Conservation (phyloP, 2,797 vertebrate species). For the Acrocephalus scirpaceus region DNA sequence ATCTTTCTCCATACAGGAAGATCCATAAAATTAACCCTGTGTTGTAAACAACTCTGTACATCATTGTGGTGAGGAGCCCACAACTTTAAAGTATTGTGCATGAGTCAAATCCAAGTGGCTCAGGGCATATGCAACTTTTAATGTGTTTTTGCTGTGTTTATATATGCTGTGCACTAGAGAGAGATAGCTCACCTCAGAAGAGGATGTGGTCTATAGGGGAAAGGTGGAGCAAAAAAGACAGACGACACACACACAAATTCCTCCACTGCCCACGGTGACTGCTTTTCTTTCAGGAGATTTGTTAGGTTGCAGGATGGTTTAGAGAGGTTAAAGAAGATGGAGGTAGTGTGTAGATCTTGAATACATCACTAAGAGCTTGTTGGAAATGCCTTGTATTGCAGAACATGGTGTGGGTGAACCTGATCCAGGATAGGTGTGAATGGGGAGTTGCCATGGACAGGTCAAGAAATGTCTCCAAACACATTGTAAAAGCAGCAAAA, state of each 20-base stretch:
- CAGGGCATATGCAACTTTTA: accelerated
- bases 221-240: background rate
- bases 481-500: background rate
- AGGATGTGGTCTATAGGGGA: background rate
- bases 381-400: background rate
- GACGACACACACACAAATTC: background rate
- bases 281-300: background rate
- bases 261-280: background rate
- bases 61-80: background rate
- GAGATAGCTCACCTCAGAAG: background rate
- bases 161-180: background rate
- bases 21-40: background rate
- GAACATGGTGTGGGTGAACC: background rate
- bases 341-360: background rate
- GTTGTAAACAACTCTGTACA: accelerated
- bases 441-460: background rate
- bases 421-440: background rate
- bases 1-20: background rate
- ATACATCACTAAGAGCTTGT: background rate
- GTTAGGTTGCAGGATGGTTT: background rate
- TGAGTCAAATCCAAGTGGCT: background rate
- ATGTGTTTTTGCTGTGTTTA: background rate
- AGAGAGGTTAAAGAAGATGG: background rate
- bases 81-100: background rate
- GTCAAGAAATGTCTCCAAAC: background rate